Base-by-base conservation (phyloP, 2,797 vertebrate species). In the Manis pentadactyla region DNA sequence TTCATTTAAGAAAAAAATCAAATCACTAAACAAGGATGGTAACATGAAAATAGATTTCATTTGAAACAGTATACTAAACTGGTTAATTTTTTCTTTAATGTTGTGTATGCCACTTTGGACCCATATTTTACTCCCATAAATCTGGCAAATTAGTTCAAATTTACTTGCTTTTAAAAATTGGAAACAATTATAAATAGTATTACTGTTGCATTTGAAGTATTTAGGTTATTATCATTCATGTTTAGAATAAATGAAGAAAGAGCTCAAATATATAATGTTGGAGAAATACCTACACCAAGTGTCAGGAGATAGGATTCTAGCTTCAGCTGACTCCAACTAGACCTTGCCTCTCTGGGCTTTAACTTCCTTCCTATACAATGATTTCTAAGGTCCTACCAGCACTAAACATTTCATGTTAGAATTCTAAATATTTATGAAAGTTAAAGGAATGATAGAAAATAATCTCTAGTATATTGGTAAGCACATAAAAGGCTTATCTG, bases 401-500 rank as follows among this genome's bases (percentile, higher is more conserved):
- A 29, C 34, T 90, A 49, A 77, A 59, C 46, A 25, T 69, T 81
- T 46, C 34, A 4, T 46, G 29, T 59, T n/a, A 75, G 55, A 55
- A 85, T 81, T 95, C 74, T 83, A 87, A 92, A 74, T 89, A 11
- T 71, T 90, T 93, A 19, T 77, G 49, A 49, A 90, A 66, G 34
- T 75, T 69, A 73, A 4, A 31, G 53, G 21, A 92, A 51, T 75
- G 29, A 77, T 57, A 85, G 49, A 46, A 81, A 91, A 27, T 77
- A 64, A 69, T 53, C 71, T 75, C 71, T 17, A 42, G 27, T 79
- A 1, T 89, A 63, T 85, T 84, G 79, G 23, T 6, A 82, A 68
- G 14, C 31, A 64, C 5, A 39, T 94, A 42, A 69, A 87, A 78
- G 78, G 25, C 18, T 85, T 87, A 7, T 92, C 53, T 90, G 4